Base-by-base conservation (phyloP, 2,113 vertebrate genomes). In the Brachyhypopomus occidentalis region DNA sequence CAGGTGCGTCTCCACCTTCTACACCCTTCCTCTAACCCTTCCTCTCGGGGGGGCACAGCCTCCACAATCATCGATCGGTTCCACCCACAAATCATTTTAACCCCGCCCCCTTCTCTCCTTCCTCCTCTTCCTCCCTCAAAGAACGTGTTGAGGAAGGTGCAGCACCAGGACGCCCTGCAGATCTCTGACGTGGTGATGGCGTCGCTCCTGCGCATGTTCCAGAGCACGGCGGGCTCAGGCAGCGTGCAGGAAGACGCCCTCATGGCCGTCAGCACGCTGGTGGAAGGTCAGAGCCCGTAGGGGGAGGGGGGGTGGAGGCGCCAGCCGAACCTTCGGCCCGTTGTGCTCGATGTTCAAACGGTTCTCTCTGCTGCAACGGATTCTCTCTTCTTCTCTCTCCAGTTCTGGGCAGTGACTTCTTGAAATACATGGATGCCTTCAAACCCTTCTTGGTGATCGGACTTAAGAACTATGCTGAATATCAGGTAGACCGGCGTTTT, bases 351-450 rank as follows among this genome's bases (percentile, higher is more conserved):
- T 52, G 45, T 52, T 52, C 45, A 52, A 45, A 52, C 4, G 14
- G 14, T 30, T 77, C 20, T 14, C 48, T 70, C 2, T n/a, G 17
- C 8, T 41, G 2, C 41, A 41, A 41, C 5, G 41, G 41, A 7
- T 30, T 58, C 16, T 59, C 7, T 62, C 2, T n/a, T n/a, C 52
- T 74, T 64, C n/a, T 34, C 6, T 48, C 19, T 62, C 17, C 89
- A 99, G 98, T 99, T 73, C 83, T 99, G 84, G 98, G 97, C 84
- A 92, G 94, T 77, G 98, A 99, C 85, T 99, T 99, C 84, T 92
- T 98, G 88, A 99, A 99, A 63, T 99, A 99, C 89, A 99, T 99
- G 97, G 98, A 99, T 45, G 96, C 98, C 90, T 99, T 99, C 87
- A 98, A 98, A 83, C 98, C 97, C 0, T 99, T 98, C 91, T 92